Evolutionary conservation across 2,888 invertebrate genomes (phyloP).

Genomic region (Pomacea canaliculata): DNA sequence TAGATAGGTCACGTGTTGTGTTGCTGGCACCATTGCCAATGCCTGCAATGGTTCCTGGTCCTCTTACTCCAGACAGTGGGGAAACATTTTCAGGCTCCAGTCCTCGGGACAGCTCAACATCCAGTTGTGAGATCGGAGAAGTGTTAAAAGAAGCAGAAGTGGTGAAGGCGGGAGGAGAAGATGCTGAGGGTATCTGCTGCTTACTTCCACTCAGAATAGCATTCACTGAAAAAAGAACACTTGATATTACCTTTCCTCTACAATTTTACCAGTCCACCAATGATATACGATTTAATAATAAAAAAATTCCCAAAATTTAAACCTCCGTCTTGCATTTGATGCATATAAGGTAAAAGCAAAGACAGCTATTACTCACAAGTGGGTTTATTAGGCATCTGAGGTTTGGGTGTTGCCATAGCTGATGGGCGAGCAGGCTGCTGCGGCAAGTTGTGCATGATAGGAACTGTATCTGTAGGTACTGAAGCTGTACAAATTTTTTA

Average conservation of each 20-base stretch:
- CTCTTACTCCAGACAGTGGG: constrained; percentile 2
- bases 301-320: too few species aligned
- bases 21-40: neutral
- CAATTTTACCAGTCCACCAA: too few species aligned
- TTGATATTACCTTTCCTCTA: too few species aligned
- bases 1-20: neutral
- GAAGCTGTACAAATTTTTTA: neutral
- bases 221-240: constrained; percentile 1
- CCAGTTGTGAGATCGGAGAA: neutral
- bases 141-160: neutral
- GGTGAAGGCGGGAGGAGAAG: neutral
- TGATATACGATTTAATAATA: too few species aligned
- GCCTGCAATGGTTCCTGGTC: neutral
- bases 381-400: constrained; percentile 38
- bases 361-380: neutral
- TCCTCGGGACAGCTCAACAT: constrained; percentile 1
- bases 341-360: too few species aligned
- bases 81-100: neutral
- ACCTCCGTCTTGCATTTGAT: too few species aligned
- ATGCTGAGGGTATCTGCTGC: neutral
- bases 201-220: neutral
- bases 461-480: constrained; percentile 34
- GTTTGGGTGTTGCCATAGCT: constrained; percentile 62
- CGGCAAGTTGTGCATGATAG: constrained; percentile 58
- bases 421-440: constrained; percentile 62